A percentile compares a stretch with the other conserved stretches of the same genome.
Evolutionary conservation across 2,888 invertebrate species (phyloP).

Genomic region (Cancer borealis): DNA sequence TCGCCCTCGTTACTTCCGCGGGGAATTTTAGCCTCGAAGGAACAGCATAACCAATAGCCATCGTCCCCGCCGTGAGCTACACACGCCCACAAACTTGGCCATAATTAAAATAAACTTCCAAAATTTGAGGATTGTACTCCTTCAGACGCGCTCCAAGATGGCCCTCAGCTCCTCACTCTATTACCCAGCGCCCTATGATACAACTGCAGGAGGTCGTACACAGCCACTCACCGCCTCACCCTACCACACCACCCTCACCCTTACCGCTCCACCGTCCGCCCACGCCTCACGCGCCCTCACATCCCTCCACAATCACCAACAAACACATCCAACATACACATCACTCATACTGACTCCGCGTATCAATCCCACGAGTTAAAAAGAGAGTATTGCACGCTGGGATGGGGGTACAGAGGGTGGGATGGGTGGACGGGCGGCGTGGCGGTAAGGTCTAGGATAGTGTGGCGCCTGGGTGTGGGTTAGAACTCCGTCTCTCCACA

Average conservation of each 20-base stretch:
- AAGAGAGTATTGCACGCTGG: neutral
- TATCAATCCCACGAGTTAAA: neutral
- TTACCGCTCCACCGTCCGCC: neutral
- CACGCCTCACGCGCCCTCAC: neutral
- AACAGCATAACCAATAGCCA: conserved; percentile 64
- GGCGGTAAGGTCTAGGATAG: neutral
- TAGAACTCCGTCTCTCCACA: conserved; percentile 49
- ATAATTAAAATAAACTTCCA: conserved; percentile 69
- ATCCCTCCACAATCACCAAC: neutral
- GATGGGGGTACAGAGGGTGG: neutral
- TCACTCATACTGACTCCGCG: neutral
- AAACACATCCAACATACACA: neutral
- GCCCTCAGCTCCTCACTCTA: conserved; percentile 69
- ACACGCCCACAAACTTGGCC: conserved; percentile 55
- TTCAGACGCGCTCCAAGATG: conserved; percentile 64
- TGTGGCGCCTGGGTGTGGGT: neutral
- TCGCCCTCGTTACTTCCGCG: neutral
- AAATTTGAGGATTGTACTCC: conserved; percentile 62
- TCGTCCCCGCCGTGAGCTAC: conserved; percentile 57
- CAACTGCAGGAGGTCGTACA: conserved; percentile 69
- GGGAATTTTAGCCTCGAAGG: conserved; percentile 31
- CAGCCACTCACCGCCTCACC: neutral
- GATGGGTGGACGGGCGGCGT: neutral
- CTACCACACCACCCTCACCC: neutral
- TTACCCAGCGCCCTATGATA: conserved; percentile 72